Evolutionary conservation across 1,140 invertebrate genomes (phyloP), one percentile per base, ranked within the genome.

Genomic region (Bombus confusus): DNA sequence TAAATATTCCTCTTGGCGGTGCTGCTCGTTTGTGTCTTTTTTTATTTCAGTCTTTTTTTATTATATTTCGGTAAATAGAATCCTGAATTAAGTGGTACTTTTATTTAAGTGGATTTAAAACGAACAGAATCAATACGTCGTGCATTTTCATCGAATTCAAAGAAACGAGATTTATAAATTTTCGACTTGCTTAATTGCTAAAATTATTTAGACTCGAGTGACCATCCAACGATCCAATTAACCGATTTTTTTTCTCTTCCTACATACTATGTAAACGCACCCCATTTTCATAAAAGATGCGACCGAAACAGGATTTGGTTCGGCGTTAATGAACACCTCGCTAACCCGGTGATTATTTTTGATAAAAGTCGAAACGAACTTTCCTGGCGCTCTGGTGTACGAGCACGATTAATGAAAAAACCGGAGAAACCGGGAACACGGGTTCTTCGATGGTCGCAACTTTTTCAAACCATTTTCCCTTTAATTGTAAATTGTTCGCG

Each of bases 311-410:
- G 41, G 43, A 79, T 79, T 52, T 28, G 18, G 22, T 86, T 78
- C 31, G 74, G 10, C n/a, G 64, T 52, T 86, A 68, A 83, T 66
- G 31, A 84, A 78, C 57, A 43, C 57, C 15, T 37, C 75, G 71
- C 39, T 84, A 47, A 47, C 73, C 52, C 34, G 69, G 75, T 78
- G 64, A 79, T 79, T 84, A 84, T 84, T 84, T 79, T 52, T 77
- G 59, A 84, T 69, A 79, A 84, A 79, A 84, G 75, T 78, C 71
- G 31, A 71, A 84, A 79, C 52, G 47, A 84, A 59, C 82, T 78
- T 78, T 82, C n/a, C 52, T 75, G 57, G 41, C 57, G 43, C 57
- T 69, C 15, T 13, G 28, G 73, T 34, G 74, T 62, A 10, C 52
- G 52, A 15, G 82, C 39, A n/a, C 75, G 75, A 79, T 71, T 80